phyloP scores from a whole-genome alignment of 2,113 vertebrate species.

The Ardeotis arabs region DNA sequence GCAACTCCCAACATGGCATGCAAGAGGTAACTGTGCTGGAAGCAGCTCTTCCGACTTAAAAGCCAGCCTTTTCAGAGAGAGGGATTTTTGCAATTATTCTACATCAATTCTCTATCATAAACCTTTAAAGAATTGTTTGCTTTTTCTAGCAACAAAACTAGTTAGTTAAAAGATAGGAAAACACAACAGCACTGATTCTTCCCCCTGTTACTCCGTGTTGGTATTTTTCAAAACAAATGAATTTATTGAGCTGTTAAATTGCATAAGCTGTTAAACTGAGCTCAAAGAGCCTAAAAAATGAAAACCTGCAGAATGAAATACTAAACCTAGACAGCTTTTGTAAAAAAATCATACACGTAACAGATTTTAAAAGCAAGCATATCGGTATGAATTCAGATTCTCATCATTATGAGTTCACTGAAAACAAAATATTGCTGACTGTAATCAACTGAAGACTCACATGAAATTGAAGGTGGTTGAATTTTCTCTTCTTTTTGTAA shows the following conservation, averaged over 20 bases:
- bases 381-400: not conserved
- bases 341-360: not conserved
- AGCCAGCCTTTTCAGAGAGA: not conserved
- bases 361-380: not conserved
- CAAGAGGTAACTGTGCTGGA: not conserved
- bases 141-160: not conserved
- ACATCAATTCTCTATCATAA: not conserved
- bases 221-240: not conserved
- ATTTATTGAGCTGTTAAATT: not conserved
- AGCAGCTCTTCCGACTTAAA: not conserved
- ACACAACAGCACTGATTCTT: not conserved
- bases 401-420: not conserved
- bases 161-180: not conserved
- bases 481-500: slow-evolving; percentile 90
- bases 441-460: slow-evolving; percentile 73
- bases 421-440: not conserved
- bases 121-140: not conserved
- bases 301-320: not conserved
- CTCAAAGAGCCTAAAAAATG: not conserved
- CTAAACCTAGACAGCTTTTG: not conserved
- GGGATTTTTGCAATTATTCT: not conserved
- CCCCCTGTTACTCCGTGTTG: rapidly evolving
- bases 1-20: not conserved
- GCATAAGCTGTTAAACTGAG: not conserved
- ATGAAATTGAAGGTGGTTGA: slow-evolving; percentile 80